Conservation (phyloP, 35 echinoderm and acorn worm genomes). For the Apostichopus californicus region DNA sequence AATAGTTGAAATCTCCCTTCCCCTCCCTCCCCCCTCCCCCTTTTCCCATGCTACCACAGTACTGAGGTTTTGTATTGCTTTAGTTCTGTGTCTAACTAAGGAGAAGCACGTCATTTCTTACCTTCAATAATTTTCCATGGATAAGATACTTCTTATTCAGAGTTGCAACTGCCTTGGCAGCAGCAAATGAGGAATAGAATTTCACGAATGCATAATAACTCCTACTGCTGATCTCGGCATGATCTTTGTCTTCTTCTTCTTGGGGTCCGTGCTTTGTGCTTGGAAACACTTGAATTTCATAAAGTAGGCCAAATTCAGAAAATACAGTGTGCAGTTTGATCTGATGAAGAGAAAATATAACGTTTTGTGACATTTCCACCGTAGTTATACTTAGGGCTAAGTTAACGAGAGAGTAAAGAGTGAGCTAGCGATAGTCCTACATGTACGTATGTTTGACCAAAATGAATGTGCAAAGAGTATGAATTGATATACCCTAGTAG, state of each 20-base stretch:
- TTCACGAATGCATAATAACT: slow-evolving; percentile 68
- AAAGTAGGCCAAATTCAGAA: slow-evolving; percentile 55
- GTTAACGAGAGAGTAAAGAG: no score
- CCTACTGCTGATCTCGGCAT: background rate
- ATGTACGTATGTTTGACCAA: no score
- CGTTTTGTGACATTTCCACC: no score
- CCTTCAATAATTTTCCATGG: slow-evolving; percentile 65
- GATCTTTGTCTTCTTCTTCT: background rate
- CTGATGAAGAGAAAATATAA: background rate
- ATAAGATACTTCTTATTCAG: slow-evolving; percentile 61
- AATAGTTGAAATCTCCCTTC: no score
- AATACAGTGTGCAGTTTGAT: slow-evolving; percentile 52
- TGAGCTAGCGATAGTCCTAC: no score
- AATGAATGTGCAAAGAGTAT: no score
- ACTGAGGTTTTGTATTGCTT: no score
- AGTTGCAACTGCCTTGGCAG: slow-evolving; percentile 33
- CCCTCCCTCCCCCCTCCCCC: no score
- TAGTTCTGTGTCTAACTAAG: no score
- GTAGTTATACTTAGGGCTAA: no score
- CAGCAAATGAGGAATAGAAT: slow-evolving; percentile 59
- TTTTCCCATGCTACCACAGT: no score
- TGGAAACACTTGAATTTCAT: slow-evolving; percentile 45
- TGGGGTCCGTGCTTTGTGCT: background rate
- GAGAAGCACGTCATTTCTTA: background rate
- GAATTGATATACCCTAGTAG: no score